Evolutionary conservation across 1,140 invertebrate species (phyloP).

Genomic region (Adelges cooleyi): DNA sequence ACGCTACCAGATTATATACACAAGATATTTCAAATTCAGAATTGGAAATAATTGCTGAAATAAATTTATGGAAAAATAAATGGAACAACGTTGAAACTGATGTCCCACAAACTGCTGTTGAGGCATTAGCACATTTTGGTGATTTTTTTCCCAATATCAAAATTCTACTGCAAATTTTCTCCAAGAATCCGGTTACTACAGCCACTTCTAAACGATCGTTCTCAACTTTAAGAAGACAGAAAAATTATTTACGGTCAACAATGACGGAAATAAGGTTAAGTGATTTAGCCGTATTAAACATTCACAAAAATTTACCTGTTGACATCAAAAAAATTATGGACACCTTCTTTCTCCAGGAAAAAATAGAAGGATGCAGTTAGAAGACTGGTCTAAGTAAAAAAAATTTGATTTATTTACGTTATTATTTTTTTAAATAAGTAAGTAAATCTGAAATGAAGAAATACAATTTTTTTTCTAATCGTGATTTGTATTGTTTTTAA

Average conservation of each 20-base stretch:
- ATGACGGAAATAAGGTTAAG: not conserved
- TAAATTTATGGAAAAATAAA: not conserved
- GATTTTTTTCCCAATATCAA: slow-evolving; percentile 26
- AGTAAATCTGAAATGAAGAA: not conserved
- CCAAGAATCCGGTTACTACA: slow-evolving; percentile 30
- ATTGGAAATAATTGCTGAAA: not conserved
- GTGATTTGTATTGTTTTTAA: not conserved
- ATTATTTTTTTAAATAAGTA: no score
- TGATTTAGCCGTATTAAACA: not conserved
- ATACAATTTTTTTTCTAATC: not conserved
- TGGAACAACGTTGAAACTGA: not conserved
- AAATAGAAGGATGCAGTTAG: not conserved
- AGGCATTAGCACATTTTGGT: not conserved
- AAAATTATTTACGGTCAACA: slow-evolving; percentile 31
- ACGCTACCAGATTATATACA: not conserved
- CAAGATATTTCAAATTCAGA: not conserved
- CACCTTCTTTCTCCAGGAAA: not conserved
- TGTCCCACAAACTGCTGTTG: not conserved
- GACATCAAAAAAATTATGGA: not conserved
- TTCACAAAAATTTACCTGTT: not conserved
- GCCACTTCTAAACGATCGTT: no score
- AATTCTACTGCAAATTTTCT: slow-evolving; percentile 29
- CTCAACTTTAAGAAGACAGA: slow-evolving; percentile 31
- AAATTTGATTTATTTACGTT: no score
- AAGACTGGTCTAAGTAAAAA: no score